Evolutionary conservation across 2,888 invertebrate species (phyloP), one percentile per base, ranked within the genome.

Genomic region (Nomada ruficornis): DNA sequence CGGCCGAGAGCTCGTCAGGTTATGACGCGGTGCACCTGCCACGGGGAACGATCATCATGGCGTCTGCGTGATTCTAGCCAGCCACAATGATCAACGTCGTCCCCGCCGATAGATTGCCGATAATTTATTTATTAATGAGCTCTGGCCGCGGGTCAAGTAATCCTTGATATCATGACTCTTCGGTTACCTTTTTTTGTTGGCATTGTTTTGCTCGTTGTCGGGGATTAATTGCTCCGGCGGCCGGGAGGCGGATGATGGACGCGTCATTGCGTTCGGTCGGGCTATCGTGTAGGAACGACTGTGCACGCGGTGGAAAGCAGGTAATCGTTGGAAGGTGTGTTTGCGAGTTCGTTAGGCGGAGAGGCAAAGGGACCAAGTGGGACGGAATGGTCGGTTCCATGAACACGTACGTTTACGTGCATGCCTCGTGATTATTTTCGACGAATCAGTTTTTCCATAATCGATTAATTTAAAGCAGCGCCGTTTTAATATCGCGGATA

Each of bases 1-100:
- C 86, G 88, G 72, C 73, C 72, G 82, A 67, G 83, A 80, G 73
- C 85, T 86, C 84, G 86, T 86, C 85, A 84, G 77, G 80, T 87
- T 88, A 80, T 82, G 86, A 88, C 88, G 72, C 67, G 87, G 57
- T 84, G 81, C 87, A 88, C 87, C 87, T 88, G 87, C 87, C 83
- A 80, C 80, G 55, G 64, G 59, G 72, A 67, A 80, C 85, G 82
- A 86, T 82, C 80, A 60, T 84, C 80, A 63, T 65, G 78, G 63
- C 88, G 88, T 86, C 79, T 68, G 70, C 59, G 72, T 60, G 79
- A 76, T 70, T 74, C 84, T 86, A 77, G 71, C 75, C 67, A 57
- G 69, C 47, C 72, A 68, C 74, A 60, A 74, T 73, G 82, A 78
- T 80, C 62, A 23, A 20, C 26, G 74, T 74, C 59, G 50, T 65